Conservation (phyloP, 2,888 invertebrate species). For the Ophioninae sp. region DNA sequence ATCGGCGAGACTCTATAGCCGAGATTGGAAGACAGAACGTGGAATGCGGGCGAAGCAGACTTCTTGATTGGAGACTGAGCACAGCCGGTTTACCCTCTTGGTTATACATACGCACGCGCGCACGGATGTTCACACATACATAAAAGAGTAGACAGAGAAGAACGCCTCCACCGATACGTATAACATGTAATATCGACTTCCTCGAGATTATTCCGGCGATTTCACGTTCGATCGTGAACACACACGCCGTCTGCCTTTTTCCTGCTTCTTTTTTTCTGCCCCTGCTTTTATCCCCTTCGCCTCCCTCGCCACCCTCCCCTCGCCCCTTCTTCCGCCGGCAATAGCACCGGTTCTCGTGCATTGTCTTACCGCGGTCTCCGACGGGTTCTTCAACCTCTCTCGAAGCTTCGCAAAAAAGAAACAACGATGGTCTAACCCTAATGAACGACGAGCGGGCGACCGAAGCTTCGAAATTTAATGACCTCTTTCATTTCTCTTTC, state of each 20-base stretch:
- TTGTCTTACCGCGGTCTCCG: constrained; percentile 52
- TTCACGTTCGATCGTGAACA: constrained; percentile 60
- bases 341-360: constrained; percentile 39
- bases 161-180: constrained; percentile 52
- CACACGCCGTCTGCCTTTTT: constrained; percentile 43
- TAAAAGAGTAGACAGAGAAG: constrained; percentile 16
- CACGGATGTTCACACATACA: constrained; percentile 14
- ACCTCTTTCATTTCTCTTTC: neutral
- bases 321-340: too few relatives aligned
- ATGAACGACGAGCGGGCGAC: constrained; percentile 9
- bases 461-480: neutral
- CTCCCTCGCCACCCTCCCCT: neutral
- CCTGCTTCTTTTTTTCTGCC: constrained; percentile 14
- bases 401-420: constrained; percentile 7
- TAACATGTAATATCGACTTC: constrained; percentile 61
- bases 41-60: constrained; percentile 78
- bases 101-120: constrained; percentile 27
- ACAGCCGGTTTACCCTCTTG: constrained; percentile 73
- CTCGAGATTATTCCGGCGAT: constrained; percentile 61
- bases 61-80: constrained; percentile 76
- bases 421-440: constrained; percentile 1
- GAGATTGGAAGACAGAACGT: constrained; percentile 74
- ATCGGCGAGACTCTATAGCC: constrained; percentile 65
- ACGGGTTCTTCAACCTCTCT: constrained; percentile 41
- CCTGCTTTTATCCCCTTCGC: neutral